Evolutionary conservation across 2,113 vertebrate species (phyloP).

Genomic region (Eulemur macaco): DNA sequence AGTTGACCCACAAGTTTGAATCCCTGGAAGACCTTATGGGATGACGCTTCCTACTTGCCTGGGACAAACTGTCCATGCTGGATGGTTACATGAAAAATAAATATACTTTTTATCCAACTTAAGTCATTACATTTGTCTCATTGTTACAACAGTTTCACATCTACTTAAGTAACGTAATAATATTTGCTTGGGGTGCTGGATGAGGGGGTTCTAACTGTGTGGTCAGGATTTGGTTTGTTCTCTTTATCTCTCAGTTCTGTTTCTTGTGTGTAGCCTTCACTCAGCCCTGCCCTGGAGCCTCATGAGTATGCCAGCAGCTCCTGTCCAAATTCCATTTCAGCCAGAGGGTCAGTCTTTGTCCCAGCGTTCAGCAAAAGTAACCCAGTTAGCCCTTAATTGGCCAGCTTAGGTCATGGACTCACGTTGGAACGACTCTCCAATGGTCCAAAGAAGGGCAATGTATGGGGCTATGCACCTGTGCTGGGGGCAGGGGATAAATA

Average conservation of each 20-base stretch:
- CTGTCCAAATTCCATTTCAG: background rate
- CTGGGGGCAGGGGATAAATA: background rate
- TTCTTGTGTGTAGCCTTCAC: background rate
- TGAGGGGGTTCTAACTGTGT: background rate
- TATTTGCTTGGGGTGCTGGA: background rate
- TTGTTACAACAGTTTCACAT: background rate
- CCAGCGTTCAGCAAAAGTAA: background rate
- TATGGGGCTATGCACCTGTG: rapidly evolving
- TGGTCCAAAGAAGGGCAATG: no score
- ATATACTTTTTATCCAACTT: background rate
- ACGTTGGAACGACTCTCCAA: background rate
- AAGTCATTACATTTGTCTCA: background rate
- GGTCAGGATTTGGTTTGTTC: background rate
- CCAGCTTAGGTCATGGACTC: background rate
- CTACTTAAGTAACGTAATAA: background rate
- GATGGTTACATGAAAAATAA: background rate
- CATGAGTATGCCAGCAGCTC: background rate
- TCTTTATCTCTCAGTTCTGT: background rate
- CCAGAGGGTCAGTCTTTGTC: background rate
- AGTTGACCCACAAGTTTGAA: background rate
- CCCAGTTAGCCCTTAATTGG: rapidly evolving
- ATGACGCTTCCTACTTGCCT: background rate
- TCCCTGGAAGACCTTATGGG: no score
- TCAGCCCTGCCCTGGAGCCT: background rate
- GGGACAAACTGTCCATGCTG: background rate